Evolutionary conservation across 2,113 vertebrate genomes (phyloP).

Genomic region (Actenoides lindsayi): DNA sequence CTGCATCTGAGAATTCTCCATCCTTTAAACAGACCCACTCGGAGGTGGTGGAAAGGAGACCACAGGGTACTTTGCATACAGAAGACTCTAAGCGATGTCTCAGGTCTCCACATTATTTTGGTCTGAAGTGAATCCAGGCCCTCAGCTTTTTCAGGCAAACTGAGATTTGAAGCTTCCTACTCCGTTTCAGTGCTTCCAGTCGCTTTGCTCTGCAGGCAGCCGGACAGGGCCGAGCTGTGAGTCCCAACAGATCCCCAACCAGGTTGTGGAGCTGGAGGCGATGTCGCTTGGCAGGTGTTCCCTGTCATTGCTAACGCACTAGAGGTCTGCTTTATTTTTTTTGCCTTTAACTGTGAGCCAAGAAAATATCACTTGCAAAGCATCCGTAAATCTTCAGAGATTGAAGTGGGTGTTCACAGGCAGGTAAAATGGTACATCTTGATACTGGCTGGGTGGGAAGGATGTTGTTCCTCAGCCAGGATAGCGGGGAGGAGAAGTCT

Average conservation of each 20-base stretch:
- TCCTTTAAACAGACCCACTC: background rate
- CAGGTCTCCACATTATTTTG: background rate
- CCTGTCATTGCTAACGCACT: background rate
- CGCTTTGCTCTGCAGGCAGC: too few relatives aligned
- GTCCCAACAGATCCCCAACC: background rate
- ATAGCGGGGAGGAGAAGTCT: background rate
- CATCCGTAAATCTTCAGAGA: background rate
- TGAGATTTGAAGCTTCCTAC: background rate
- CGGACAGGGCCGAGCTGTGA: background rate
- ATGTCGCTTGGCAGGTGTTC: background rate
- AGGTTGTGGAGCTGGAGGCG: background rate
- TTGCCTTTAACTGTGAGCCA: background rate
- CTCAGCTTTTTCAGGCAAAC: background rate
- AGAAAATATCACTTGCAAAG: background rate
- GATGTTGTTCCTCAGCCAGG: background rate
- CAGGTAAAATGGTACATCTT: background rate
- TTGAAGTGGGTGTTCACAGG: background rate
- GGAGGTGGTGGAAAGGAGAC: background rate
- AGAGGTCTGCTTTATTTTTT: background rate
- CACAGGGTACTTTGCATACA: fast-evolving
- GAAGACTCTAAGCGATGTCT: too few relatives aligned
- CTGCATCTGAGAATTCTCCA: background rate
- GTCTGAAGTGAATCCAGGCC: background rate
- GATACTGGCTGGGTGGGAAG: background rate
- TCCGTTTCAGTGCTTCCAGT: background rate